These are phyloP conservation scores for Artibeus jamaicensis DNA, from an alignment of 2,797 vertebrate species.

Conservation along the genomic window DNA sequence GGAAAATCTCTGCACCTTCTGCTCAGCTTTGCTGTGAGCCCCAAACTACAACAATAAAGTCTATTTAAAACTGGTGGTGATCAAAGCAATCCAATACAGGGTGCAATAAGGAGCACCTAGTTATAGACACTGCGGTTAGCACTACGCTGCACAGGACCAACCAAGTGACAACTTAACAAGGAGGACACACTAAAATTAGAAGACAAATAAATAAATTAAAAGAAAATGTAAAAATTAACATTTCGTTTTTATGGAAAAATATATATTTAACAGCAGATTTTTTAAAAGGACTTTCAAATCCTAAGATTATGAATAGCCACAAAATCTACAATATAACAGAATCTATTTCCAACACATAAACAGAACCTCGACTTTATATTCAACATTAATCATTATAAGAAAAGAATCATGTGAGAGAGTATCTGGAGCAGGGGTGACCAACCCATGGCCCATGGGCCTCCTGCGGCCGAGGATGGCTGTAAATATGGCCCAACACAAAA, in stretches of 20 bases:
- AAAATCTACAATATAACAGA: neutral
- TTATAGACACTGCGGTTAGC: neutral
- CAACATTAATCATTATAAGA: neutral
- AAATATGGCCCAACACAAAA: too few species aligned
- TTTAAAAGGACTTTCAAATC: neutral
- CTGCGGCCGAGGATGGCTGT: too few species aligned
- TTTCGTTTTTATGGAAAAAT: neutral
- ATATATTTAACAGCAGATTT: neutral
- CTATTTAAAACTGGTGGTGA: neutral
- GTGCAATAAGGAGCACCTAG: neutral
- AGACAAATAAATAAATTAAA: neutral
- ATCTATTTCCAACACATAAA: neutral
- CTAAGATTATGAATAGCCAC: constrained; percentile 22
- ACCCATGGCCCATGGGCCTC: too few species aligned
- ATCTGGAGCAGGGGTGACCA: neutral
- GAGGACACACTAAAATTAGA: neutral
- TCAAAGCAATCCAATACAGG: neutral
- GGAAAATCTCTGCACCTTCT: neutral
- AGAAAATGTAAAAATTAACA: neutral
- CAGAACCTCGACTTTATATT: neutral
- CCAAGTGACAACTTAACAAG: neutral
- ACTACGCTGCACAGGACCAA: neutral
- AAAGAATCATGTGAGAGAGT: neutral
- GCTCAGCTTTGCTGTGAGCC: neutral
- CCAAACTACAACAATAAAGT: neutral